Conservation (phyloP, 2,797 vertebrate species). For the Harpagifer antarcticus region DNA sequence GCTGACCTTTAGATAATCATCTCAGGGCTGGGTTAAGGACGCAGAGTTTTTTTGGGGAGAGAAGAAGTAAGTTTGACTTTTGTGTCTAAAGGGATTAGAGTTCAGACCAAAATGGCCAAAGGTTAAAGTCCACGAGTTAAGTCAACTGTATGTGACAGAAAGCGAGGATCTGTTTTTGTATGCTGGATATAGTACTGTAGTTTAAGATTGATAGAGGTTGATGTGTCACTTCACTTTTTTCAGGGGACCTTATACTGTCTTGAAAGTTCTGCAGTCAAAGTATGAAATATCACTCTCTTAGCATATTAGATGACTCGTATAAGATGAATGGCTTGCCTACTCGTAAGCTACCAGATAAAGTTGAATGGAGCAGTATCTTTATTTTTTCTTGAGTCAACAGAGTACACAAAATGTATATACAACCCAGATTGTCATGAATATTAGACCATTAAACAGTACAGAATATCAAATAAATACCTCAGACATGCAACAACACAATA, state of each 20-base stretch:
- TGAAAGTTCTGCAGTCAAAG: conserved; percentile 14
- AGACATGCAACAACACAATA: neutral
- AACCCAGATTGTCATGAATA: neutral
- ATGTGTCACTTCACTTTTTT: conserved; percentile 19
- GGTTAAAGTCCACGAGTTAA: conserved; percentile 49
- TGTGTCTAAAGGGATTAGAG: conserved; percentile 53
- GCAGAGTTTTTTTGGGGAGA: conserved; percentile 15
- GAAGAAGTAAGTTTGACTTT: conserved; percentile 61
- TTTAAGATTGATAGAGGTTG: conserved; percentile 29
- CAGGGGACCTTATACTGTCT: conserved; percentile 4
- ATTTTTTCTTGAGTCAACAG: neutral
- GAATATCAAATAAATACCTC: neutral
- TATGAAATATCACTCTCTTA: conserved; percentile 24
- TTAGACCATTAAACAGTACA: neutral
- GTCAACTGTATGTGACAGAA: conserved; percentile 41
- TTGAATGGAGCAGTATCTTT: neutral
- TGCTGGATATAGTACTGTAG: conserved; percentile 20
- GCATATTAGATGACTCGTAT: neutral
- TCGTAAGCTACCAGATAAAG: neutral
- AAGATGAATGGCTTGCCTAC: no score
- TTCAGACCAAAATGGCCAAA: conserved; percentile 40
- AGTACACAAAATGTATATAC: neutral
- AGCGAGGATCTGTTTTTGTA: conserved; percentile 50
- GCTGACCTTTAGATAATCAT: conserved; percentile 77
- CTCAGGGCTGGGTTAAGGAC: conserved; percentile 44